Conservation (phyloP, 2,888 invertebrate species). For the Acronicta alni region DNA sequence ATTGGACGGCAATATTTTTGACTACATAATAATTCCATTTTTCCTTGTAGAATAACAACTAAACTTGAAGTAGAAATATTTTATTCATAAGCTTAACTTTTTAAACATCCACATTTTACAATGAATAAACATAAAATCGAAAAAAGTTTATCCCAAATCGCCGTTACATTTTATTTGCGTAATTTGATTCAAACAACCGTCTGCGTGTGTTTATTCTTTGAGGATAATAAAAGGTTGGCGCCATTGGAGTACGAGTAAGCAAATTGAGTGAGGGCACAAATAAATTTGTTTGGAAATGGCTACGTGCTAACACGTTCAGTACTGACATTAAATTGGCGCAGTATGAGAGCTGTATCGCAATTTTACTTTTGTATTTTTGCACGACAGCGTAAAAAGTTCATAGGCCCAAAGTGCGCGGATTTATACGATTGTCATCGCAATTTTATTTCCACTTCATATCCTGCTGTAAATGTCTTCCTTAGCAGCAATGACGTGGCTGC, state of each 20-base stretch:
- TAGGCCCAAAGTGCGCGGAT: conserved; percentile 42
- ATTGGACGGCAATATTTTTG: too few species aligned
- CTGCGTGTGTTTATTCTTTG: conserved; percentile 64
- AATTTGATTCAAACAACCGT: conserved; percentile 47
- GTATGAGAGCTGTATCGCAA: conserved; percentile 56
- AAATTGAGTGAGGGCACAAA: conserved; percentile 73
- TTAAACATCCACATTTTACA: conserved; percentile 30
- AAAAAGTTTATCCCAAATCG: conserved; percentile 33
- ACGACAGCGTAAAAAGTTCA: conserved; percentile 38
- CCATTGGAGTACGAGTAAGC: conserved; percentile 73
- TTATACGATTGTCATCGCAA: conserved; percentile 54
- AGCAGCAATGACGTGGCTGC: conserved; percentile 41
- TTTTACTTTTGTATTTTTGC: conserved; percentile 55
- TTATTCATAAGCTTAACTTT: conserved; percentile 46
- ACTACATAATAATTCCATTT: too few species aligned
- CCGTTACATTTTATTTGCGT: conserved; percentile 41
- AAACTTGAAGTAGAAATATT: neutral
- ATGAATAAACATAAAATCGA: conserved; percentile 35
- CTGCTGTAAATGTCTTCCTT: conserved; percentile 49
- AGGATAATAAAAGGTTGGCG: conserved; percentile 75
- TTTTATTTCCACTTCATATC: conserved; percentile 58
- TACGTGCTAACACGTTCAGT: conserved; percentile 70
- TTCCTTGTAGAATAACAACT: too few species aligned
- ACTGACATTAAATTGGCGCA: conserved; percentile 67
- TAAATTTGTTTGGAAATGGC: conserved; percentile 76